Evolutionary conservation across 2,888 invertebrate genomes (phyloP).

Genomic region (Conus canariensis): DNA sequence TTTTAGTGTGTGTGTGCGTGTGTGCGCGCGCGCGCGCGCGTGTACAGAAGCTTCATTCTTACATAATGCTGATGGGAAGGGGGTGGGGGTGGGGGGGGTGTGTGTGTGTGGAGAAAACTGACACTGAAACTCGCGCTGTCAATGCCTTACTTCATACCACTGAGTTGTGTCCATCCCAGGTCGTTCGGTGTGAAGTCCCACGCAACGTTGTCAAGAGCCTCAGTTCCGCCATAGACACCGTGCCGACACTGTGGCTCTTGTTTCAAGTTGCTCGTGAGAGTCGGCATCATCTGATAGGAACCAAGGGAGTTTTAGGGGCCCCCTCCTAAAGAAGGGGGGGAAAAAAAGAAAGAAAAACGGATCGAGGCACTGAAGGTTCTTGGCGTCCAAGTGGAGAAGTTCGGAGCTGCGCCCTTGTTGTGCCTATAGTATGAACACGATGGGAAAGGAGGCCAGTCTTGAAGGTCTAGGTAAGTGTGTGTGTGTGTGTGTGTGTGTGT

Average conservation of each 20-base stretch:
- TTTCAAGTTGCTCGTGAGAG: not conserved
- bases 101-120: no score
- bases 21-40: no score
- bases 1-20: no score
- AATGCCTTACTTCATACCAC: no score
- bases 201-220: not conserved
- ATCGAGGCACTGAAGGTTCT: not conserved
- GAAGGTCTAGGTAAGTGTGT: constrained; percentile 67
- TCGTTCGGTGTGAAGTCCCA: not conserved
- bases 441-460: constrained; percentile 71
- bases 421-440: constrained; percentile 61
- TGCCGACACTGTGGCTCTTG: constrained; percentile 33
- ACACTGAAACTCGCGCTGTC: no score
- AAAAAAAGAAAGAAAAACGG: no score
- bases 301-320: not conserved
- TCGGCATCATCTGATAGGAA: not conserved
- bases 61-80: no score
- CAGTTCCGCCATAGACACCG: constrained; percentile 40
- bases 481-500: not conserved
- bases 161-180: not conserved
- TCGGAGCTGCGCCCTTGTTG: constrained; percentile 19
- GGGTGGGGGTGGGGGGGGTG: no score
- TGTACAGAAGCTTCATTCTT: no score
- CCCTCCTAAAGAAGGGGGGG: not conserved
- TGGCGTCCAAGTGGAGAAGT: constrained; percentile 22